These are phyloP conservation scores for Pteropus alecto DNA, from an alignment of 2,113 vertebrate genomes.

Conservation along the genomic window DNA sequence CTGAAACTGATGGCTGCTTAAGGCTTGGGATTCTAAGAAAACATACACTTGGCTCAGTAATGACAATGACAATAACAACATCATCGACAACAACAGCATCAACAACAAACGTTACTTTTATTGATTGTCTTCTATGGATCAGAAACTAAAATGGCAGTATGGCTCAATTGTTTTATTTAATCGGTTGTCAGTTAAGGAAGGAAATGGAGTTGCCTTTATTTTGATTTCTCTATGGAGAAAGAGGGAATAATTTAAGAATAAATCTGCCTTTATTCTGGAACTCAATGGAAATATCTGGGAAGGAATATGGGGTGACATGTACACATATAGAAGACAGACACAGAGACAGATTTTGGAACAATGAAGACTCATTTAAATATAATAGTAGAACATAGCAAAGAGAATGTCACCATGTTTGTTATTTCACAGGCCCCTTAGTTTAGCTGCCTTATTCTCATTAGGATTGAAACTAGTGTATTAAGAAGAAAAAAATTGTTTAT, in stretches of 20 bases:
- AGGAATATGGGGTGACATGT: not conserved
- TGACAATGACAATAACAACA: not conserved
- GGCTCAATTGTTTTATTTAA: not conserved
- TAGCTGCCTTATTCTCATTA: not conserved
- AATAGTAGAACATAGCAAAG: not conserved
- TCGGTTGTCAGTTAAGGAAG: not conserved
- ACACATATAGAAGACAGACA: not conserved
- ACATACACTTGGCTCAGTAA: not conserved
- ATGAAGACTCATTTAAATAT: not conserved
- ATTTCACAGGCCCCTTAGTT: not conserved
- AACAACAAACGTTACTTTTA: not conserved
- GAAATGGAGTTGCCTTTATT: not conserved
- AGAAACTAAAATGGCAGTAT: not conserved
- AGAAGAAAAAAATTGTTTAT: slow-evolving; percentile 3
- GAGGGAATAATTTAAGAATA: not conserved
- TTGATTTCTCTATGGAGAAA: not conserved
- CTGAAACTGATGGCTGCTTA: not conserved
- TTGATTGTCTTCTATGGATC: not conserved
- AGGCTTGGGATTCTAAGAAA: not conserved
- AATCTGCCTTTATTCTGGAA: not conserved
- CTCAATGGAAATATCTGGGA: not conserved
- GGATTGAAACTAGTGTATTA: not conserved
- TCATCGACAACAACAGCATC: not conserved
- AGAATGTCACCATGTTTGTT: not conserved
- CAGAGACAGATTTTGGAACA: not conserved